phyloP scores from a whole-genome alignment of 2,113 vertebrate genomes.

The Lepus europaeus region DNA sequence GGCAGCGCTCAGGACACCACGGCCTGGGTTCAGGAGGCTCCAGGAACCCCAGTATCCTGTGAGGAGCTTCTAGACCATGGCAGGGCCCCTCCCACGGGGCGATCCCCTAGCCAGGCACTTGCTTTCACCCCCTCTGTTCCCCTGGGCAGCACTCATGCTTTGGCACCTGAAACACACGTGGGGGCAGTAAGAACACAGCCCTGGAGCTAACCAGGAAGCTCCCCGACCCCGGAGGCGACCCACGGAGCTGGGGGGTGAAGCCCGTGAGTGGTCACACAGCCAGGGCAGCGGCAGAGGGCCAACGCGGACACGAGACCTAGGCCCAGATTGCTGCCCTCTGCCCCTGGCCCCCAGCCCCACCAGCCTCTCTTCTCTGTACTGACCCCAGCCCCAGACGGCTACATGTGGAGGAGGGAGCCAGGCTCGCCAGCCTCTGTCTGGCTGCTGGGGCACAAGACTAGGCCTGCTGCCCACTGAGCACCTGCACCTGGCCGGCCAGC shows the following conservation, averaged over 20 bases:
- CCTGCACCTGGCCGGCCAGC: too few relatives aligned
- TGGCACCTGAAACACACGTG: not conserved
- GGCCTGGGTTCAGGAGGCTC: not conserved
- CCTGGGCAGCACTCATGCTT: not conserved
- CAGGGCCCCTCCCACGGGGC: not conserved
- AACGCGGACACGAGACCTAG: not conserved
- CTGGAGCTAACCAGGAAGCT: not conserved
- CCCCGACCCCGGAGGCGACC: not conserved
- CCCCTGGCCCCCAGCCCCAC: too few relatives aligned
- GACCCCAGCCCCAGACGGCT: not conserved
- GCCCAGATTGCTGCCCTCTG: not conserved
- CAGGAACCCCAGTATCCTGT: not conserved
- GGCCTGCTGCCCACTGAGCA: fast-evolving
- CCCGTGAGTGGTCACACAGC: not conserved
- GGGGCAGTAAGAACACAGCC: not conserved
- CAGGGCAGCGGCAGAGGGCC: not conserved
- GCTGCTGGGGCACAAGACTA: not conserved
- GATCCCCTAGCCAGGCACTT: not conserved
- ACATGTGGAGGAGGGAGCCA: not conserved
- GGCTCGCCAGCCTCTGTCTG: not conserved
- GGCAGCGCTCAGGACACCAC: not conserved
- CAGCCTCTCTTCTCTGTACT: too few relatives aligned
- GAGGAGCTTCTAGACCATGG: not conserved
- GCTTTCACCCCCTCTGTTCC: not conserved
- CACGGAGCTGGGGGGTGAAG: not conserved